These are phyloP conservation scores for Lepidiolamprologus cunningtoni DNA, from an alignment of 2,113 vertebrate species.

Conservation along the genomic window DNA sequence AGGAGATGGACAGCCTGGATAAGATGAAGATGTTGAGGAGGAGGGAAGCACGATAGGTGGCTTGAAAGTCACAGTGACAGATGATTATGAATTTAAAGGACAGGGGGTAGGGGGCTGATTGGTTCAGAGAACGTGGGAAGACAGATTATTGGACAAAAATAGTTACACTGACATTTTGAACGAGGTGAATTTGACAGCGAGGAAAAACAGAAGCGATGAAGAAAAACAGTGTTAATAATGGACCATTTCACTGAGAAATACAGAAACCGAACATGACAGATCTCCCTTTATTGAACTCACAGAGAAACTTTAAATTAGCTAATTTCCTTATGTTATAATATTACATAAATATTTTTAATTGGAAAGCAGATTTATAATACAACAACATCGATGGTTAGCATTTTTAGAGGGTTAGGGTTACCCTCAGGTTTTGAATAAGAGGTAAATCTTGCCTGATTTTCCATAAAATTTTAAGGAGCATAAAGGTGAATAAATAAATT, in stretches of 20 bases:
- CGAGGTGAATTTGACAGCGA: background rate
- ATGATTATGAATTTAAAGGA: background rate
- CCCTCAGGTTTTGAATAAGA: background rate
- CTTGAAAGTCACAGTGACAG: background rate
- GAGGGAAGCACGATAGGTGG: background rate
- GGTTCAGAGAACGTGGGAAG: background rate
- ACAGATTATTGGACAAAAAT: background rate
- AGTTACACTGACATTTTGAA: background rate
- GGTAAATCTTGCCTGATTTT: background rate
- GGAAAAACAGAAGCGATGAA: background rate
- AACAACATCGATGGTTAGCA: accelerated
- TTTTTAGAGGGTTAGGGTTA: background rate
- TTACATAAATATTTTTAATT: background rate
- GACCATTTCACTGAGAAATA: background rate
- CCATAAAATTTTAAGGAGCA: background rate
- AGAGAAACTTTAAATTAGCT: background rate
- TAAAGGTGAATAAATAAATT: background rate
- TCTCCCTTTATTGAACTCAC: background rate
- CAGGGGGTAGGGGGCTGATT: background rate
- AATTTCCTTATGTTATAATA: background rate
- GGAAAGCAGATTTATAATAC: background rate
- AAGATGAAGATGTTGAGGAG: background rate
- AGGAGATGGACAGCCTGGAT: background rate
- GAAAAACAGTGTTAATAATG: background rate
- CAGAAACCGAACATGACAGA: background rate